Evolutionary conservation across 1,140 invertebrate genomes (phyloP).

Genomic region (Choristoneura fumiferana): DNA sequence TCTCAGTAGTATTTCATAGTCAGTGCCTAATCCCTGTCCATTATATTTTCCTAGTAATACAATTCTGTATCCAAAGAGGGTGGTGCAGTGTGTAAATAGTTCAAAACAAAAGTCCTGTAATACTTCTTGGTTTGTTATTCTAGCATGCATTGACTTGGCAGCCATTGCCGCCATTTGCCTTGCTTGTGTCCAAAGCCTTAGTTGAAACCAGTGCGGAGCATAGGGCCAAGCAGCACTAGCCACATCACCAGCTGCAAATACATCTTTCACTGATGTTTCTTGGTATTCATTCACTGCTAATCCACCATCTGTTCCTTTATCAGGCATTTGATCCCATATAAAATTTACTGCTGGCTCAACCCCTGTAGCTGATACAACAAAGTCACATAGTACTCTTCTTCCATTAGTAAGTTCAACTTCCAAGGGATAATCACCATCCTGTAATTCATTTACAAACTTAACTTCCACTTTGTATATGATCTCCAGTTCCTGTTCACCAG

Average conservation of each 20-base stretch:
- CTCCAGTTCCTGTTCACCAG: constrained; percentile 66
- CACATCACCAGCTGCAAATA: constrained; percentile 97
- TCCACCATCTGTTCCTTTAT: constrained; percentile 85
- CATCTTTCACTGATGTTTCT: constrained; percentile 86
- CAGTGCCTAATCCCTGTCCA: constrained; percentile 90
- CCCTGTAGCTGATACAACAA: constrained; percentile 97
- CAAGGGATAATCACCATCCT: constrained; percentile 82
- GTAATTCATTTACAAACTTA: constrained; percentile 66
- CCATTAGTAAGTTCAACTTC: constrained; percentile 88
- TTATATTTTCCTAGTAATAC: constrained; percentile 96
- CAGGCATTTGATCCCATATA: constrained; percentile 78
- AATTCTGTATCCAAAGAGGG: constrained; percentile 97
- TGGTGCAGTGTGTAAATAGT: constrained; percentile 97
- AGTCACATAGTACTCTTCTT: constrained; percentile 89
- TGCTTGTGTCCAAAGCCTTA: constrained; percentile 98
- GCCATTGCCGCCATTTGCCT: constrained; percentile 97
- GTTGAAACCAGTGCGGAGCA: constrained; percentile 95
- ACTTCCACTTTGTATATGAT: constrained; percentile 88
- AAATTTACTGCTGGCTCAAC: constrained; percentile 87
- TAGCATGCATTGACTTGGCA: constrained; percentile 92
- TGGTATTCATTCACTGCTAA: constrained; percentile 92
- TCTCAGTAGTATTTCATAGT: constrained; percentile 93
- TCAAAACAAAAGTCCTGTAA: constrained; percentile 97
- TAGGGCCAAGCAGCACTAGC: constrained; percentile 89
- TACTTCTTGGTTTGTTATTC: constrained; percentile 81